phyloP scores from a whole-genome alignment of 2,113 vertebrate species.

The Rhinoderma darwinii region DNA sequence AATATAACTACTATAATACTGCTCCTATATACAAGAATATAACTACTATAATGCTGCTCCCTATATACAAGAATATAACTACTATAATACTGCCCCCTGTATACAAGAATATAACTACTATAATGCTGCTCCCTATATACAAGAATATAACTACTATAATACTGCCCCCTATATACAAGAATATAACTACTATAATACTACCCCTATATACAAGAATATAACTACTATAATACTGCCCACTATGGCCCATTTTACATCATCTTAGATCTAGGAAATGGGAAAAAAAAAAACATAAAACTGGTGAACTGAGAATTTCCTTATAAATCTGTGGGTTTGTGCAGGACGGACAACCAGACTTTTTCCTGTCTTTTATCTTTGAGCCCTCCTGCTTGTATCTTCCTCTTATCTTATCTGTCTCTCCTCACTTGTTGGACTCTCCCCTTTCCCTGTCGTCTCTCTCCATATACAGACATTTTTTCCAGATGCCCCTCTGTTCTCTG shows the following conservation, averaged over 20 bases:
- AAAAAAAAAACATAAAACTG: neutral
- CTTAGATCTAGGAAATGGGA: too few species aligned
- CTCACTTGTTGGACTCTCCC: neutral
- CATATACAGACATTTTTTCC: constrained; percentile 56
- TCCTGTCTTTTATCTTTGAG: neutral
- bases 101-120: constrained; percentile 12
- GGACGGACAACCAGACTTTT: too few species aligned
- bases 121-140: neutral
- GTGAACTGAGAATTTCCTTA: neutral
- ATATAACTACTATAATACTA: constrained; percentile 11
- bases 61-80: neutral
- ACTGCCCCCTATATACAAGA: neutral
- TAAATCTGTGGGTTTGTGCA: too few species aligned
- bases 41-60: neutral
- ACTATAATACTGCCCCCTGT: neutral
- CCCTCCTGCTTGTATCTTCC: neutral
- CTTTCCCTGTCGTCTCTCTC: constrained; percentile 13
- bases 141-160: constrained; percentile 2
- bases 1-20: constrained; percentile 7
- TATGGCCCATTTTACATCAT: too few species aligned
- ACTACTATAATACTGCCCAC: neutral
- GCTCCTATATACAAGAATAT: neutral
- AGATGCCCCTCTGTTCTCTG: neutral
- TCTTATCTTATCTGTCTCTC: neutral
- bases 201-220: neutral